phyloP scores from a whole-genome alignment of 2,888 invertebrate genomes.

The Adelphocoris suturalis region DNA sequence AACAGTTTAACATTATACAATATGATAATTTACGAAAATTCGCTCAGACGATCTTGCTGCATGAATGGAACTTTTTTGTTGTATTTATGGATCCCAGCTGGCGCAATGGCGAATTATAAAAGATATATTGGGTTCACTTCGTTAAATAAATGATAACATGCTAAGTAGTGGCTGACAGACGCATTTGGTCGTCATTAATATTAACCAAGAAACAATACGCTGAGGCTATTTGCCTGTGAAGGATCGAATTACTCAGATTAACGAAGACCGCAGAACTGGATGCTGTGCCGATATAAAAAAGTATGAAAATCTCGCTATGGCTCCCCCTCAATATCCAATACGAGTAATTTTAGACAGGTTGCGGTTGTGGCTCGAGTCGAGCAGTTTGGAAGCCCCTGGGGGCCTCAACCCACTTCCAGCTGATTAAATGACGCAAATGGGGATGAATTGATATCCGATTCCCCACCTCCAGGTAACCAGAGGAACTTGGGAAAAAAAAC shows the following conservation, averaged over 20 bases:
- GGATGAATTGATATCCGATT: constrained; percentile 1
- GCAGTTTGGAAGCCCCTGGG: background rate
- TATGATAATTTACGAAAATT: too few relatives aligned
- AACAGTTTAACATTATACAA: too few relatives aligned
- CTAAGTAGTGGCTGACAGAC: too few relatives aligned
- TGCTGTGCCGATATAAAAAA: background rate
- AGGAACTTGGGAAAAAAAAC: constrained; percentile 4
- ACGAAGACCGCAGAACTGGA: background rate
- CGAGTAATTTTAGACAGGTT: constrained; percentile 31
- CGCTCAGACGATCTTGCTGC: too few relatives aligned
- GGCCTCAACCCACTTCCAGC: constrained; percentile 29
- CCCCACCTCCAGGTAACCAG: background rate
- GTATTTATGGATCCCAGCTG: too few relatives aligned
- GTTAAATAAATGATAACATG: too few relatives aligned
- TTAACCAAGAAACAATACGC: too few relatives aligned
- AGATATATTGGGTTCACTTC: too few relatives aligned
- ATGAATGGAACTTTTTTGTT: too few relatives aligned
- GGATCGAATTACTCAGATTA: background rate
- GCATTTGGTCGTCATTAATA: too few relatives aligned
- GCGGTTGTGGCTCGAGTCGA: constrained; percentile 48
- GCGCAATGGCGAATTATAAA: too few relatives aligned
- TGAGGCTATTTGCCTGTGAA: background rate
- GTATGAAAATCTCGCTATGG: background rate
- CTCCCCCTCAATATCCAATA: background rate
- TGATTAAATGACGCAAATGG: constrained; percentile 29